A percentile compares a stretch with the other conserved stretches of the same genome.
phyloP scores from a whole-genome alignment of 1,140 invertebrate species.

The Drosophila mauritiana region DNA sequence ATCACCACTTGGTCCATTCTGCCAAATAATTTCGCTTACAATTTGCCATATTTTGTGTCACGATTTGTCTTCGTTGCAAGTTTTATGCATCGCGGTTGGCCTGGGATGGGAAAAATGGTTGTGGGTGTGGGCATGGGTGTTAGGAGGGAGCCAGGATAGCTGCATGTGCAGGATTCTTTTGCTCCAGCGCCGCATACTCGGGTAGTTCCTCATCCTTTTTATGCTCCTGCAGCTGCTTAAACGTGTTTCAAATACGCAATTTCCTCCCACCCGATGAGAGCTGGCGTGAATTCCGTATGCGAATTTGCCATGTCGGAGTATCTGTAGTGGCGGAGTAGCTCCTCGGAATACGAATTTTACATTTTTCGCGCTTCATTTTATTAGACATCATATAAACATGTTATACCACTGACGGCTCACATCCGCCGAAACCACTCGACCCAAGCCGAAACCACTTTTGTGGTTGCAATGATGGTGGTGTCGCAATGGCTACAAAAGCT shows the following conservation, averaged over 20 bases:
- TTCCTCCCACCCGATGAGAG: slow-evolving; percentile 43
- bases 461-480: slow-evolving; percentile 1
- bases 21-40: slow-evolving; percentile 49
- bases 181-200: not conserved
- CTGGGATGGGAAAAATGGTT: not conserved
- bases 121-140: not conserved
- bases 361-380: slow-evolving; percentile 64
- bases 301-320: slow-evolving; percentile 20
- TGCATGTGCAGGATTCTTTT: slow-evolving; percentile 40
- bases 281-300: slow-evolving; percentile 42
- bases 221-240: slow-evolving; percentile 78
- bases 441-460: not conserved
- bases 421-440: not conserved
- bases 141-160: not conserved
- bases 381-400: slow-evolving; percentile 71
- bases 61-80: slow-evolving; percentile 51
- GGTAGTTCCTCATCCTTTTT: slow-evolving; percentile 27
- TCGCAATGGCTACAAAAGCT: not conserved
- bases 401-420: slow-evolving; percentile 15
- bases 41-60: slow-evolving; percentile 61
- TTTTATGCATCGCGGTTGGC: slow-evolving; percentile 38
- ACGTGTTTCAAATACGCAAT: slow-evolving; percentile 81
- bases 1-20: not conserved
- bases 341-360: slow-evolving; percentile 67
- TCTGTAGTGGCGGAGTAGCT: slow-evolving; percentile 10